Conservation (phyloP, 2,797 vertebrate genomes). For the Gymnocypris eckloni region DNA sequence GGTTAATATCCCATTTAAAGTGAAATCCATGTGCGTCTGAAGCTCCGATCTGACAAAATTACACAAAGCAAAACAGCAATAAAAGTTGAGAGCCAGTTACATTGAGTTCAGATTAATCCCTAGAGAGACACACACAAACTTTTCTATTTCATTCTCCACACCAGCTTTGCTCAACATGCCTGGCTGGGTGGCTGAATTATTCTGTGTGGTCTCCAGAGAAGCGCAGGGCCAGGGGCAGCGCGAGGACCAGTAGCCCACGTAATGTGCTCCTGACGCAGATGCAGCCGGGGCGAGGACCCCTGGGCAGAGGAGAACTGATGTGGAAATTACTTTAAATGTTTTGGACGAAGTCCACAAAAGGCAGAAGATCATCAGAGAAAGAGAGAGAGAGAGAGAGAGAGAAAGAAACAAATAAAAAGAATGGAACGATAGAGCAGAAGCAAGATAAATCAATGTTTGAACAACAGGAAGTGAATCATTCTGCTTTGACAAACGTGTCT, state of each 20-base stretch:
- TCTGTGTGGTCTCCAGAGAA: constrained; percentile 74
- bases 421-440: constrained; percentile 2
- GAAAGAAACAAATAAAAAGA: not conserved
- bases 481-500: not conserved
- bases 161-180: constrained; percentile 83
- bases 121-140: constrained; percentile 74
- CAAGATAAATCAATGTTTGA: not conserved
- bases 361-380: constrained; percentile 66
- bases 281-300: constrained; percentile 44
- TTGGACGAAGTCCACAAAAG: constrained; percentile 74
- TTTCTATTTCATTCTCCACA: constrained; percentile 80
- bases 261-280: constrained; percentile 73
- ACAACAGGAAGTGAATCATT: not conserved
- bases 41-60: constrained; percentile 64
- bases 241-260: constrained; percentile 81
- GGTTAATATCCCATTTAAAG: constrained; percentile 18
- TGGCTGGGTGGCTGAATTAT: constrained; percentile 79
- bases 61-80: constrained; percentile 71
- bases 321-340: constrained; percentile 75
- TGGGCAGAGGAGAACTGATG: constrained; percentile 64
- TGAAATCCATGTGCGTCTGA: not conserved
- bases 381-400: not conserved
- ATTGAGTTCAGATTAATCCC: constrained; percentile 77
- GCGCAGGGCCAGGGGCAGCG: constrained; percentile 71
- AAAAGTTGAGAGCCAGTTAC: constrained; percentile 76